These are phyloP conservation scores for Pelecanus crispus DNA, from an alignment of 2,113 vertebrate genomes.

Conservation along the genomic window DNA sequence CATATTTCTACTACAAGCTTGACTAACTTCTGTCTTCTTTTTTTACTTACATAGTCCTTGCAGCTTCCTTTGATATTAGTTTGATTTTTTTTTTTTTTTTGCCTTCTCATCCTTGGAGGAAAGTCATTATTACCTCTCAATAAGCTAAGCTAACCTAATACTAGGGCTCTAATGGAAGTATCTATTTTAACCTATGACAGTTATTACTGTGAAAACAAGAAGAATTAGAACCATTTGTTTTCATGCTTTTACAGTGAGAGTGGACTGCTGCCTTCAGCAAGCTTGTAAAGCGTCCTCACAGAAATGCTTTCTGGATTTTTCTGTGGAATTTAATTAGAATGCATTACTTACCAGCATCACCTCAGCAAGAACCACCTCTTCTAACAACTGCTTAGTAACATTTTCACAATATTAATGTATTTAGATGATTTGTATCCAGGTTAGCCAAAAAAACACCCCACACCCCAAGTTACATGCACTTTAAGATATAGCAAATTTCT, in stretches of 20 bases:
- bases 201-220: conserved; percentile 26
- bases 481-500: background rate
- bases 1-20: background rate
- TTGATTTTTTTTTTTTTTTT: background rate
- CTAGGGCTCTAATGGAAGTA: conserved; percentile 1
- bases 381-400: background rate
- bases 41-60: background rate
- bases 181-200: conserved; percentile 8
- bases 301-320: background rate
- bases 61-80: background rate
- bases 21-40: background rate
- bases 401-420: background rate
- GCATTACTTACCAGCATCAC: background rate
- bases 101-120: background rate
- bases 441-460: background rate
- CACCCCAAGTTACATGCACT: background rate
- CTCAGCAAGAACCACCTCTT: background rate
- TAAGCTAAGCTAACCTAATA: background rate
- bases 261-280: background rate
- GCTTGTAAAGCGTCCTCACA: background rate
- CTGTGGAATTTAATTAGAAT: background rate
- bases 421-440: background rate
- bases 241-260: background rate
- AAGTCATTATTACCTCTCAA: background rate
- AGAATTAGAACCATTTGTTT: conserved; percentile 27